These are phyloP conservation scores for Luffia ferchaultella DNA, from an alignment of 2,888 invertebrate species.

Conservation along the genomic window DNA sequence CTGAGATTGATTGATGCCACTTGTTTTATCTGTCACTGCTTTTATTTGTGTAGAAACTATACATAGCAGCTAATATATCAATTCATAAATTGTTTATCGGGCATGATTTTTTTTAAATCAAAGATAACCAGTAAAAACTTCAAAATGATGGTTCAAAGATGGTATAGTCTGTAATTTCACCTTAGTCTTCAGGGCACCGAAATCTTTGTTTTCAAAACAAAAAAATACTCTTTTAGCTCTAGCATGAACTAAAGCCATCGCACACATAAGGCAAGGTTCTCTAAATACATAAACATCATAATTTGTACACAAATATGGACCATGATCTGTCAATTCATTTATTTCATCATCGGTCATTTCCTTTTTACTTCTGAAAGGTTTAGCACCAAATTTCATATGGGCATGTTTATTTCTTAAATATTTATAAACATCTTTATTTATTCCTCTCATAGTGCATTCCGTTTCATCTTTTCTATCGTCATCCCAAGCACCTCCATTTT, in stretches of 20 bases:
- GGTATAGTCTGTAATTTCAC: conserved; percentile 80
- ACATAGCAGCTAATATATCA: too few species aligned
- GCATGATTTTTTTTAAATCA: conserved; percentile 19
- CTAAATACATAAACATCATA: conserved; percentile 82
- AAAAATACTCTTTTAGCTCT: conserved; percentile 85
- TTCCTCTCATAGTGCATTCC: conserved; percentile 28
- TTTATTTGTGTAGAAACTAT: too few species aligned
- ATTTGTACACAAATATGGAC: conserved; percentile 86
- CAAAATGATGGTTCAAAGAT: conserved; percentile 90
- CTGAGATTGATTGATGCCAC: too few species aligned
- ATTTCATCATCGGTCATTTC: conserved; percentile 21
- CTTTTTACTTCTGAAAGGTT: conserved; percentile 31
- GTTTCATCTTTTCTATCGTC: conserved; percentile 14
- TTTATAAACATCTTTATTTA: conserved; percentile 38
- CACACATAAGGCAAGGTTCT: conserved; percentile 95
- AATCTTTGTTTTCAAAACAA: conserved; percentile 46
- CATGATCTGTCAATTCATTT: conserved; percentile 23
- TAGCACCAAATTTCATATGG: conserved; percentile 53
- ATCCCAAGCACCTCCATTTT: conserved; percentile 80
- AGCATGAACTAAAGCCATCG: conserved; percentile 96
- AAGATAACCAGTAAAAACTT: conserved; percentile 78
- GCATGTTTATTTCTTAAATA: conserved; percentile 36
- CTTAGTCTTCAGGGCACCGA: conserved; percentile 76
- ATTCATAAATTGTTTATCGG: too few species aligned
- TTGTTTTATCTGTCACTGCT: too few species aligned